Base-by-base conservation (phyloP, 2,888 invertebrate species). In the Drosophila mercatorum region DNA sequence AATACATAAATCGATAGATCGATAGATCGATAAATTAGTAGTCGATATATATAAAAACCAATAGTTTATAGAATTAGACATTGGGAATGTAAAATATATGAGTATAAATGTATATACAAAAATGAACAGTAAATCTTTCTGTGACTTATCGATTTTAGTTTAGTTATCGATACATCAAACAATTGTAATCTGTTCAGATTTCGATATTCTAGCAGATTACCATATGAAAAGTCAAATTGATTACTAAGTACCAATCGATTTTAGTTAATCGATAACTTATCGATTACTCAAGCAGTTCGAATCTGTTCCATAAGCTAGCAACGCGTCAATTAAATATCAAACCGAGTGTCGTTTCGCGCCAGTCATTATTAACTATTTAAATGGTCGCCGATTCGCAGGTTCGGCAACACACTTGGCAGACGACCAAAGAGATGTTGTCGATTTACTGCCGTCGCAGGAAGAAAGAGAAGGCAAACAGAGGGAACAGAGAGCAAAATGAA, bases 391-490 rank as follows among this genome's bases (percentile, higher is more conserved):
- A 28, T 26, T n/a, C 40, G 40, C n/a, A 28, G 40, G 51, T 38
- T 40, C 28, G 28, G 3, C 6, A 11, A 11, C 38, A n/a, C 5
- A 5, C 22, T 22, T 34, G 31, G 31, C 31, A 14, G 12, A 44
- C 34, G 2, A 58, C 38, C 28, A 47, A 22, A 38, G 36, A 28
- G 36, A 28, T n/a, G 12, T 36, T 58, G 38, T 26, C 52, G 46
- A 72, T 58, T 77, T 46, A 72, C 61, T 58, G 55, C 28, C 8
- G 36, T 40, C 10, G 43, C 41, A 49, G 47, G 22, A 51, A 14
- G 6, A 4, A 11, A 34, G 11, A 2, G 1, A 17, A 22, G 22
- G 22, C 22, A 22, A 22, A 62, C 59, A 51, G 10, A 26, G 3
- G 2, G 5, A 49, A 11, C 11, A 3, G 44, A 22, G 11, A 22